Evolutionary conservation across 2,797 vertebrate genomes (phyloP).

Genomic region (Enteromius radiatus): DNA sequence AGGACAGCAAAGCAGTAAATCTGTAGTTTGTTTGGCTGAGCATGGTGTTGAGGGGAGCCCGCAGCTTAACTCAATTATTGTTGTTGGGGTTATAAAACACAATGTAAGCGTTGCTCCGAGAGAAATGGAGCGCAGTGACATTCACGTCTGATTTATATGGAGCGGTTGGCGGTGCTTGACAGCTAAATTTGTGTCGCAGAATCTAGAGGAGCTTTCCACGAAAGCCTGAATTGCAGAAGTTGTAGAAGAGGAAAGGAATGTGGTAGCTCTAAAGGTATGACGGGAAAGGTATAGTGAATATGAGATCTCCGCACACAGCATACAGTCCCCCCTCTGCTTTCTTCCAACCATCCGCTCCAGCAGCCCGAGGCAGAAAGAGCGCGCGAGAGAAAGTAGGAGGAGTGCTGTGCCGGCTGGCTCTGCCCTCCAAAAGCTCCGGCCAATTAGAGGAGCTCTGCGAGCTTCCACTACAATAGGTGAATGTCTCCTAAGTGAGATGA

Average conservation of each 20-base stretch:
- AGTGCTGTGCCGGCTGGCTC: conserved; percentile 59
- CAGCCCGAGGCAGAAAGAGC: conserved; percentile 39
- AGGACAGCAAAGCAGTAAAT: conserved; percentile 35
- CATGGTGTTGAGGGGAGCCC: conserved; percentile 21
- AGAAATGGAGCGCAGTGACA: conserved; percentile 22
- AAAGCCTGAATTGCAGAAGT: conserved; percentile 1
- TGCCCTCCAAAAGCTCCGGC: conserved; percentile 78
- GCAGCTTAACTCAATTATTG: conserved; percentile 36
- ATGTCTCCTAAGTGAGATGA: conserved; percentile 73
- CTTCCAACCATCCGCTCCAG: conserved; percentile 39
- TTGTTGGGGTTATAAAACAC: conserved; percentile 45
- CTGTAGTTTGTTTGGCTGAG: conserved; percentile 36
- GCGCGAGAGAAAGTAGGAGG: conserved; percentile 42
- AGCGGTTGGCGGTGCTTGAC: neutral
- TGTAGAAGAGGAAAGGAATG: conserved; percentile 5
- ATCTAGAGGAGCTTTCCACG: conserved; percentile 3
- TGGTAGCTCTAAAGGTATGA: conserved; percentile 9
- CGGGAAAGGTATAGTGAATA: neutral
- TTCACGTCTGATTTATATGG: conserved; percentile 15
- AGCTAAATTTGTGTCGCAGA: neutral
- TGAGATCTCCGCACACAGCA: neutral
- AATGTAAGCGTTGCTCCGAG: conserved; percentile 10
- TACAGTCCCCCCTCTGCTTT: neutral
- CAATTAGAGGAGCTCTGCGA: conserved; percentile 73
- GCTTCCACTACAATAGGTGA: conserved; percentile 84